Evolutionary conservation across 2,113 vertebrate species (phyloP).

Genomic region (Zonotrichia leucophrys): DNA sequence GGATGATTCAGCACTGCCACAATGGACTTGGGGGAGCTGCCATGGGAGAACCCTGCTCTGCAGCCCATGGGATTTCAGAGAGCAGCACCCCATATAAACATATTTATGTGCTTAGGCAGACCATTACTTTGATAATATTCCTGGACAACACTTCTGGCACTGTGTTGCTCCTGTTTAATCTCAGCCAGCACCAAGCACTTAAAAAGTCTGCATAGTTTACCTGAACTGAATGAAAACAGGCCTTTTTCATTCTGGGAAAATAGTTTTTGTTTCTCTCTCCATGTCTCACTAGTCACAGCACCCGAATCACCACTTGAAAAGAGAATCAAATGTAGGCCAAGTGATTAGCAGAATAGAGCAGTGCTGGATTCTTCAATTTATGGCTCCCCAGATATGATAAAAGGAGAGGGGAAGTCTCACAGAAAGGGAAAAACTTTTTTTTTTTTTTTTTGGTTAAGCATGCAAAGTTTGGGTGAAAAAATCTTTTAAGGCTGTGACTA

Average conservation of each 20-base stretch:
- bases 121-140: not conserved
- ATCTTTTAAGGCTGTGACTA: not conserved
- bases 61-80: not conserved
- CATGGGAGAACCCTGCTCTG: not conserved
- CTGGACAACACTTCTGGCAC: not conserved
- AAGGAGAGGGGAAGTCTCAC: not conserved
- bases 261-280: not conserved
- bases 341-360: not conserved
- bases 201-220: not conserved
- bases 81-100: not conserved
- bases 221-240: not conserved
- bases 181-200: not conserved
- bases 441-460: not conserved
- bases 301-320: not conserved
- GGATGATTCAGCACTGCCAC: not conserved
- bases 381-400: not conserved
- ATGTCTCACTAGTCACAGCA: not conserved
- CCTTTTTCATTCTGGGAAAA: not conserved
- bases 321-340: not conserved
- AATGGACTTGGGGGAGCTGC: not conserved
- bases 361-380: not conserved
- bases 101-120: not conserved
- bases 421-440: not conserved
- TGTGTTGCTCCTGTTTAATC: not conserved
- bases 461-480: not conserved